Evolutionary conservation across 2,113 vertebrate genomes (phyloP).

Genomic region (Monopterus albus): DNA sequence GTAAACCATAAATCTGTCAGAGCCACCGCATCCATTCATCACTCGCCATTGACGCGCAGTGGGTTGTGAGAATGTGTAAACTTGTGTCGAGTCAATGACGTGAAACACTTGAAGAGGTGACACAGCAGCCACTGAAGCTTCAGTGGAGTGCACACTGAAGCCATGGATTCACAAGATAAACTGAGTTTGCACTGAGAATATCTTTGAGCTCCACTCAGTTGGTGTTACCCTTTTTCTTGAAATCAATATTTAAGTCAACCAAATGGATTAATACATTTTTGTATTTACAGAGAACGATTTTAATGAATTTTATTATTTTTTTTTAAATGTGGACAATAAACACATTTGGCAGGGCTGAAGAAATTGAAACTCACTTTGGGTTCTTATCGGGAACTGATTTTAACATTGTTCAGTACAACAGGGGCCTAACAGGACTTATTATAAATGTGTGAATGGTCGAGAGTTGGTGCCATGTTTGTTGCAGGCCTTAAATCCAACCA

Average conservation of each 20-base stretch:
- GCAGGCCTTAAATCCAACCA: constrained; percentile 40
- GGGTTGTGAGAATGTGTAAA: constrained; percentile 56
- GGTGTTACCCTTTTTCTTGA: constrained; percentile 46
- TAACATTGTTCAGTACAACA: constrained; percentile 14
- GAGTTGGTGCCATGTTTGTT: constrained; percentile 37
- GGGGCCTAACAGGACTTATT: constrained; percentile 54
- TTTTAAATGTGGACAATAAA: constrained; percentile 22
- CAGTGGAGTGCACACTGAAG: constrained; percentile 41
- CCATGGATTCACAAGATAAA: constrained; percentile 3
- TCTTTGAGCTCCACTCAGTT: constrained; percentile 37
- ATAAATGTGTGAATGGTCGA: constrained; percentile 39
- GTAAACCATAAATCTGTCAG: constrained; percentile 51
- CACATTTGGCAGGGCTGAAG: constrained; percentile 31
- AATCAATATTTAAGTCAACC: constrained; percentile 51
- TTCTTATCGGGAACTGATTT: constrained; percentile 41
- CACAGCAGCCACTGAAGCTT: constrained; percentile 25
- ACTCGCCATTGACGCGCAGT: constrained; percentile 42
- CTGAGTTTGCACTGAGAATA: constrained; percentile 80
- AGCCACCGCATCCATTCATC: constrained; percentile 46
- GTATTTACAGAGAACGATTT: constrained; percentile 44
- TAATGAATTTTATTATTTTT: constrained; percentile 41
- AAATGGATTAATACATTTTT: constrained; percentile 28
- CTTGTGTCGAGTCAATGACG: constrained; percentile 54
- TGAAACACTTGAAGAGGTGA: constrained; percentile 70
- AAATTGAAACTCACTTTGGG: background rate